Evolutionary conservation across 2,113 vertebrate genomes (phyloP).

Genomic region (Sitta europaea): DNA sequence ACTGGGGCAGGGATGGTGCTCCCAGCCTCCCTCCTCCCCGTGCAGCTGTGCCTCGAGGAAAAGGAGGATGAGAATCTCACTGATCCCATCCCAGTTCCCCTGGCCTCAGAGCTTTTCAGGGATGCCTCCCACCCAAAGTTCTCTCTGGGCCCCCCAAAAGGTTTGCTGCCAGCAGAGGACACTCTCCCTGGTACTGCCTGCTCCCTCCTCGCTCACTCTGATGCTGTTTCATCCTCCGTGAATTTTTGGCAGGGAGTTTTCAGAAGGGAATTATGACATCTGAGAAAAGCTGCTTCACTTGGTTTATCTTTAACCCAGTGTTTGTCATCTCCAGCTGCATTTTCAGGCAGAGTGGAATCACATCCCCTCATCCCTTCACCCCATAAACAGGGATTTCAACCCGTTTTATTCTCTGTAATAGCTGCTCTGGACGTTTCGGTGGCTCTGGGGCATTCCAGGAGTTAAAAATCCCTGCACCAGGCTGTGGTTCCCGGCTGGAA

Average conservation of each 20-base stretch:
- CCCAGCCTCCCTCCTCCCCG: not conserved
- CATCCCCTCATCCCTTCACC: not conserved
- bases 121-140: not conserved
- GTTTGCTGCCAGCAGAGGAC: not conserved
- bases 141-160: not conserved
- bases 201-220: not conserved
- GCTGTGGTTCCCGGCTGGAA: not conserved
- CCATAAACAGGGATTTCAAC: not conserved
- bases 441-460: not conserved
- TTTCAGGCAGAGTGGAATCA: not conserved
- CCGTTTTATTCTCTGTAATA: not conserved
- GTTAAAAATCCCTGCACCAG: not conserved
- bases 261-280: not conserved
- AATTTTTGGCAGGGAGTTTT: not conserved
- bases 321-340: not conserved
- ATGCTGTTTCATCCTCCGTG: not conserved
- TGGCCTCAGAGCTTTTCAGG: not conserved
- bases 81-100: not conserved
- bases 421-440: not conserved
- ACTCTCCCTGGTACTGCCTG: not conserved
- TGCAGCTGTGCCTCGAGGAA: not conserved
- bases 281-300: not conserved
- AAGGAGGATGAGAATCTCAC: not conserved
- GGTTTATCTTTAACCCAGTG: not conserved
- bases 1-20: not conserved